These are phyloP conservation scores for Hirtodrosophila histrioides DNA, from an alignment of 2,888 invertebrate genomes.

Conservation along the genomic window DNA sequence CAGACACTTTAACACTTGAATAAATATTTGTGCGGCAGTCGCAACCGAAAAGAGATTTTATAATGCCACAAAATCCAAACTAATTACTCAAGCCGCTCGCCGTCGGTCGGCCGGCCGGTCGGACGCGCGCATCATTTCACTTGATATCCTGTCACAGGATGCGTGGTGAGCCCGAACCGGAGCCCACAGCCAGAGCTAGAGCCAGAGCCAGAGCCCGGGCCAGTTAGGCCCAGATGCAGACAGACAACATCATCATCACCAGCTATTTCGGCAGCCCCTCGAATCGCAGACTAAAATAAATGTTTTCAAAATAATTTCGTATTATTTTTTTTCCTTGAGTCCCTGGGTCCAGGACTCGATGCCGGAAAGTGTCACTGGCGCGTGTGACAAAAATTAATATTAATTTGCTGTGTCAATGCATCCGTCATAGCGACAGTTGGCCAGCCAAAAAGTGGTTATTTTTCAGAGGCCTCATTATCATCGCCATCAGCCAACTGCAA, in stretches of 20 bases:
- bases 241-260: conserved; percentile 56
- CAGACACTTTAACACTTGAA: conserved; percentile 82
- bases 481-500: conserved; percentile 55
- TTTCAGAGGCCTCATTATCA: conserved; percentile 67
- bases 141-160: conserved; percentile 78
- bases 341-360: conserved; percentile 17
- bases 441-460: conserved; percentile 60
- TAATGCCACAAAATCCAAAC: conserved; percentile 82
- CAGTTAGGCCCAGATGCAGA: conserved; percentile 23
- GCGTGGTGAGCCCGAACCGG: conserved; percentile 35
- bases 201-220: conserved; percentile 2
- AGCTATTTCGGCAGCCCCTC: conserved; percentile 8
- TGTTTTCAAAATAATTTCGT: conserved; percentile 79
- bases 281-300: conserved; percentile 68
- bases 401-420: conserved; percentile 83
- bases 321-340: conserved; percentile 52
- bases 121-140: conserved; percentile 81
- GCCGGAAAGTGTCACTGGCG: conserved; percentile 69
- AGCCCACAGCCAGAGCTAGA: conserved; percentile 26
- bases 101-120: conserved; percentile 26
- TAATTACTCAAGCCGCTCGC: conserved; percentile 77
- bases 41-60: conserved; percentile 65
- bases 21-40: conserved; percentile 76
- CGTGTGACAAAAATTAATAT: conserved; percentile 83
- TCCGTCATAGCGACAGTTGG: conserved; percentile 64